Evolutionary conservation across 2,113 vertebrate species (phyloP).

Genomic region (Amia ocellicauda): DNA sequence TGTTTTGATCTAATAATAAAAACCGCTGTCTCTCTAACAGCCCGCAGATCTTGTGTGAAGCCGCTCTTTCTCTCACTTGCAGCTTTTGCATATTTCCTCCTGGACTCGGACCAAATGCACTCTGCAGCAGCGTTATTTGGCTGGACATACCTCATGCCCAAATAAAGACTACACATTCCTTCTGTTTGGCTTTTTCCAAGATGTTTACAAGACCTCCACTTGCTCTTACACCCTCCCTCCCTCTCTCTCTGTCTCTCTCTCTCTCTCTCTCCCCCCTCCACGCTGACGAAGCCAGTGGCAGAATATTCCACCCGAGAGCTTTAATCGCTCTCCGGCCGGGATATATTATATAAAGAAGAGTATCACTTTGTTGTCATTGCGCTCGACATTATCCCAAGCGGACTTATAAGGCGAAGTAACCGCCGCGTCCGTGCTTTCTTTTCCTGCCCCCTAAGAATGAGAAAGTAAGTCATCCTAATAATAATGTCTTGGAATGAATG

Average conservation of each 20-base stretch:
- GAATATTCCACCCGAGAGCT: too few species aligned
- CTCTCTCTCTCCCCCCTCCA: constrained; percentile 13
- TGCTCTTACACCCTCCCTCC: constrained; percentile 1
- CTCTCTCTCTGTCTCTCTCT: constrained; percentile 11
- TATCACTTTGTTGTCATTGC: too few species aligned
- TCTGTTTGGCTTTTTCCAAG: constrained; percentile 49
- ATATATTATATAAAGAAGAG: too few species aligned
- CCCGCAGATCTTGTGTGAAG: too few species aligned
- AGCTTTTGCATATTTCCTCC: too few species aligned
- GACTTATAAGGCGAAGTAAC: constrained; percentile 32
- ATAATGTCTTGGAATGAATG: too few species aligned
- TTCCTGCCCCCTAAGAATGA: background rate
- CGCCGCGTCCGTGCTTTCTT: background rate
- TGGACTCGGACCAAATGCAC: too few species aligned
- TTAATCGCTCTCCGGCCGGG: background rate
- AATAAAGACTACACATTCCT: constrained; percentile 75
- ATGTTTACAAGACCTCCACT: constrained; percentile 64
- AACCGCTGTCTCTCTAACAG: too few species aligned
- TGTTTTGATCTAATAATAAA: too few species aligned
- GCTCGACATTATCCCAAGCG: background rate
- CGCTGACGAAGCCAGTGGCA: constrained; percentile 6
- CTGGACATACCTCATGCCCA: constrained; percentile 64
- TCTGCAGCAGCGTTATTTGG: constrained; percentile 18
- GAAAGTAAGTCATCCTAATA: too few species aligned
- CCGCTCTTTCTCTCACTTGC: too few species aligned